These are phyloP conservation scores for Myopa testacea DNA, from an alignment of 2,888 invertebrate genomes.

Conservation along the genomic window DNA sequence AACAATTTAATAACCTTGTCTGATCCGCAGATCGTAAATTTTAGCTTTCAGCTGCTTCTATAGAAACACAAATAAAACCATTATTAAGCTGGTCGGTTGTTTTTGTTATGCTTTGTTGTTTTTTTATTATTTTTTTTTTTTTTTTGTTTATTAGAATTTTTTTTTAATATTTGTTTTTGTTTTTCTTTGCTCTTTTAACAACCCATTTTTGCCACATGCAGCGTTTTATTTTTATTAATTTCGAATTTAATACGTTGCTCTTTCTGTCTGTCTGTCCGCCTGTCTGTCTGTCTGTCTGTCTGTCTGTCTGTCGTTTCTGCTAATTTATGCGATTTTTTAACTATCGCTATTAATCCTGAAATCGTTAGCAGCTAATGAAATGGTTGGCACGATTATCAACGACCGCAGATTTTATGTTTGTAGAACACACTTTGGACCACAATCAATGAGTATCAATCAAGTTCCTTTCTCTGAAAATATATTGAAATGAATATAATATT, in stretches of 20 bases:
- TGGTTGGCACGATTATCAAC: neutral
- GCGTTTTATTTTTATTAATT: slow-evolving; percentile 25
- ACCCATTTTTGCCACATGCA: slow-evolving; percentile 16
- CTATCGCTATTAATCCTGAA: slow-evolving; percentile 15
- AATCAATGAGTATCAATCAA: too few species aligned
- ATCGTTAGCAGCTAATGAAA: slow-evolving; percentile 10
- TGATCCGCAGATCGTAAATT: neutral
- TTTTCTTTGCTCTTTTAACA: slow-evolving; percentile 4
- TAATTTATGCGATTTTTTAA: slow-evolving; percentile 26
- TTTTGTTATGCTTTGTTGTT: neutral
- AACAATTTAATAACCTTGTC: slow-evolving; percentile 26
- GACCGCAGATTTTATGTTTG: neutral
- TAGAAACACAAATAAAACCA: slow-evolving; percentile 3
- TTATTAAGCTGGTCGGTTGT: slow-evolving; percentile 7
- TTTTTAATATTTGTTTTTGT: neutral
- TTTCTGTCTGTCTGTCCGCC: neutral
- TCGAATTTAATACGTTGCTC: neutral
- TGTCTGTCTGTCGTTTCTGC: neutral
- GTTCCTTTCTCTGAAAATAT: too few species aligned
- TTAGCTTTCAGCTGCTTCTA: neutral
- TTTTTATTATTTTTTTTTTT: neutral
- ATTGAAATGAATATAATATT: too few species aligned
- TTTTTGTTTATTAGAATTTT: neutral
- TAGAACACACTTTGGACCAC: neutral
- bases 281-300: neutral